A percentile compares a stretch with the other conserved stretches of the same genome.
phyloP scores from a whole-genome alignment of 2,113 vertebrate genomes.

The Craseonycteris thonglongyai region DNA sequence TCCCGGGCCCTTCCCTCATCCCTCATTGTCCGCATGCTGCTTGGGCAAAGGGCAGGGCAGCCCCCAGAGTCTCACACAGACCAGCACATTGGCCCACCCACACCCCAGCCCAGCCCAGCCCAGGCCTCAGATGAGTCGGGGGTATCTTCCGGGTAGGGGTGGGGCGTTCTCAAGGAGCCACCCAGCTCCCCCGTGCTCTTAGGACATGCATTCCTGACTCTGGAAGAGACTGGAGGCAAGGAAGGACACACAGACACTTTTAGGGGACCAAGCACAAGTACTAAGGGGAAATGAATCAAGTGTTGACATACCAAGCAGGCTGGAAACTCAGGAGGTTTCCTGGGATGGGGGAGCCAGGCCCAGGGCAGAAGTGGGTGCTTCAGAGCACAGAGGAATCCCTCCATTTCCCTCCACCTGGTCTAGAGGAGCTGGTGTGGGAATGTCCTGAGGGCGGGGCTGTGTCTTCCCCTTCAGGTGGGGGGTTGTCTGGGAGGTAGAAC shows the following conservation, averaged over 20 bases:
- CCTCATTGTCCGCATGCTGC: neutral
- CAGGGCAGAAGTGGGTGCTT: neutral
- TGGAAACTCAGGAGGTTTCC: neutral
- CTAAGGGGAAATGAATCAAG: neutral
- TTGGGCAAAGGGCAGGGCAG: neutral
- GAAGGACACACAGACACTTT: neutral
- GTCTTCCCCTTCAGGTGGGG: neutral
- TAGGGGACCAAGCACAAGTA: neutral
- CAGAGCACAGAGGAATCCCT: neutral
- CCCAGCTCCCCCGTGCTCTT: neutral
- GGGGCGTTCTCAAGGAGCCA: neutral
- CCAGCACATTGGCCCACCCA: neutral
- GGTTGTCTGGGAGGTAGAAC: neutral
- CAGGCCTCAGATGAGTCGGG: neutral
- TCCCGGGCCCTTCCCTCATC: neutral
- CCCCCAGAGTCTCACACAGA: no score
- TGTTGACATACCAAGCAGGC: neutral
- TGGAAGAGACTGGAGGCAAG: neutral
- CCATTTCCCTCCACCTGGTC: neutral
- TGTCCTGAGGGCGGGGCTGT: neutral
- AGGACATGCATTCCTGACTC: neutral
- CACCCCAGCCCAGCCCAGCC: no score
- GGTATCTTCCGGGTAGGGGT: no score
- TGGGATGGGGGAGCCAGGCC: neutral
- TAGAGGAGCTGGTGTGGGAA: neutral